Evolutionary conservation across 2,113 vertebrate species (phyloP).

Genomic region (Rhinogobius similis): DNA sequence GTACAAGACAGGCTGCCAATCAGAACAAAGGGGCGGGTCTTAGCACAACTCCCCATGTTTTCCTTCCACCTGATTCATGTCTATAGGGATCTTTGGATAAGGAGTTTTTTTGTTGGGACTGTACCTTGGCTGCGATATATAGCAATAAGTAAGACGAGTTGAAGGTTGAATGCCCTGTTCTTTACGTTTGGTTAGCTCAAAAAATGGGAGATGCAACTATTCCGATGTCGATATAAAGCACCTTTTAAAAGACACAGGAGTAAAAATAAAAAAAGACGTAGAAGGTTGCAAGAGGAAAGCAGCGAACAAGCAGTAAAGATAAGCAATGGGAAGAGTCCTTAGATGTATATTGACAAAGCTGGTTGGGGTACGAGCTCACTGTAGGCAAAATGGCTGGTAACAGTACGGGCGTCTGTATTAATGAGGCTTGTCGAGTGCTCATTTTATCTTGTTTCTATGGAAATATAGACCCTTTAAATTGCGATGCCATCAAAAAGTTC

Average conservation of each 20-base stretch:
- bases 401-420: conserved; percentile 3
- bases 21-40: conserved; percentile 42
- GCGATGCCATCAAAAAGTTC: not conserved
- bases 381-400: conserved; percentile 21
- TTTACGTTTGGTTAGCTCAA: conserved; percentile 56
- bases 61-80: conserved; percentile 20
- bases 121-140: conserved; percentile 74
- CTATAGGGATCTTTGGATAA: conserved; percentile 73
- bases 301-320: conserved; percentile 25
- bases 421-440: conserved; percentile 6
- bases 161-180: conserved; percentile 59
- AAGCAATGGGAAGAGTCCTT: conserved; percentile 42
- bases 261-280: conserved; percentile 19
- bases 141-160: not conserved
- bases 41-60: conserved; percentile 12
- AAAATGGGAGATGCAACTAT: conserved; percentile 56
- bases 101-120: conserved; percentile 56
- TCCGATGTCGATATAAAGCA: conserved; percentile 73
- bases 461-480: not conserved
- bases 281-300: conserved; percentile 22
- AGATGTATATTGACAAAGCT: conserved; percentile 52
- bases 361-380: conserved; percentile 47
- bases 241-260: conserved; percentile 57
- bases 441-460: conserved; percentile 1
- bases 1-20: conserved; percentile 82